phyloP scores from a whole-genome alignment of 1,140 invertebrate genomes.

The Drosophila bipectinata region DNA sequence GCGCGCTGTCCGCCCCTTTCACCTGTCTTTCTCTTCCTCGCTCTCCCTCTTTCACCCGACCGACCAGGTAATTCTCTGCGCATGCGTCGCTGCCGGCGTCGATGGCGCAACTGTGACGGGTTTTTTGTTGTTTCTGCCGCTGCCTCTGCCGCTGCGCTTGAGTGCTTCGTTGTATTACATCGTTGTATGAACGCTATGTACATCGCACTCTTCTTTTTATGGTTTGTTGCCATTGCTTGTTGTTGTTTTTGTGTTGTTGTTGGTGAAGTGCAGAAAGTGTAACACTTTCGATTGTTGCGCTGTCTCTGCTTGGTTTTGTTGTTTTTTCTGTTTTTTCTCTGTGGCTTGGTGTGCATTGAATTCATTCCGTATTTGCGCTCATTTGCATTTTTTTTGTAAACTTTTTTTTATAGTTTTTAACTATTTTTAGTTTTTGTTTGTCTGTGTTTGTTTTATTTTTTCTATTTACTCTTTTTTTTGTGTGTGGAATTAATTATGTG shows the following conservation, averaged over 20 bases:
- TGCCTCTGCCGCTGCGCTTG: conserved; percentile 34
- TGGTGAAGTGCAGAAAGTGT: conserved; percentile 79
- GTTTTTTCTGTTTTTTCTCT: conserved; percentile 42
- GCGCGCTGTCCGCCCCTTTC: conserved; percentile 61
- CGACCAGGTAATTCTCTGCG: conserved; percentile 44
- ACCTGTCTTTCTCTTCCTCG: conserved; percentile 51
- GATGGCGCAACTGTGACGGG: conserved; percentile 75
- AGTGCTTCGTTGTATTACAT: conserved; percentile 65
- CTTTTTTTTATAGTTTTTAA: conserved; percentile 24
- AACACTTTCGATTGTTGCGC: conserved; percentile 80
- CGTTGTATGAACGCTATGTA: conserved; percentile 40
- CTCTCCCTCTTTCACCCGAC: conserved; percentile 22
- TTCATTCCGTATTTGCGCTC: conserved; percentile 80
- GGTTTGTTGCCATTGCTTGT: conserved; percentile 59
- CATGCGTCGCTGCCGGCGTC: conserved; percentile 42
- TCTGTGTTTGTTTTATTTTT: conserved; percentile 37
- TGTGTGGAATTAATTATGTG: conserved; percentile 72
- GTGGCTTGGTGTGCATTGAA: conserved; percentile 62
- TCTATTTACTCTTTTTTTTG: conserved; percentile 40
- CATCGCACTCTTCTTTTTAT: conserved; percentile 72
- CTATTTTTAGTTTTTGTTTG: conserved; percentile 25
- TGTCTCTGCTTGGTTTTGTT: conserved; percentile 51
- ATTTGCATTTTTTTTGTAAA: conserved; percentile 64
- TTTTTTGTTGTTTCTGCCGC: conserved; percentile 39
- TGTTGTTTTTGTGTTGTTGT: conserved; percentile 61